Conservation (phyloP, 2,797 vertebrate genomes). For the Acrocephalus scirpaceus region DNA sequence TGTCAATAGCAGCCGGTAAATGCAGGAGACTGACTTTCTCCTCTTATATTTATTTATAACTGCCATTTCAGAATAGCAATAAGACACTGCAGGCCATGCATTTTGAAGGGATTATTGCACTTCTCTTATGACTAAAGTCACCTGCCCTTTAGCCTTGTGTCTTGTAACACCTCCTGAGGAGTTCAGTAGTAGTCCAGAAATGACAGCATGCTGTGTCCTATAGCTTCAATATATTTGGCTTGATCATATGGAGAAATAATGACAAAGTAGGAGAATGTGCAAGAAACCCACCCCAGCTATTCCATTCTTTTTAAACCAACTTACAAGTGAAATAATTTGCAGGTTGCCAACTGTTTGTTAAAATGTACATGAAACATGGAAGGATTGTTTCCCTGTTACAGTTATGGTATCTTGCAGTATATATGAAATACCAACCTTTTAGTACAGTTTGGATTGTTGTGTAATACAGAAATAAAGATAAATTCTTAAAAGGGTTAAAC, state of each 20-base stretch:
- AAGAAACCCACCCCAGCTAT: background rate
- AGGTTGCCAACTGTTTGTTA: background rate
- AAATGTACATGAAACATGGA: background rate
- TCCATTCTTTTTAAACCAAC: slow-evolving; percentile 20
- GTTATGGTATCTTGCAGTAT: background rate
- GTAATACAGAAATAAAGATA: slow-evolving; percentile 54
- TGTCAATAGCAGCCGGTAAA: slow-evolving; percentile 39
- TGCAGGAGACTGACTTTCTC: slow-evolving; percentile 12
- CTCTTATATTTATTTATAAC: slow-evolving; percentile 71
- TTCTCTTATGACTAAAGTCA: slow-evolving; percentile 55
- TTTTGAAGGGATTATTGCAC: slow-evolving; percentile 51
- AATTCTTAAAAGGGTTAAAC: slow-evolving; percentile 75
- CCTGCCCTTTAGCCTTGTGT: slow-evolving; percentile 49
- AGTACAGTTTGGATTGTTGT: slow-evolving; percentile 42
- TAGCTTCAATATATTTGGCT: slow-evolving; percentile 42
- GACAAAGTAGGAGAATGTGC: background rate
- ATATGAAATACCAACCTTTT: slow-evolving; percentile 8
- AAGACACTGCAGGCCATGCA: slow-evolving; percentile 42
- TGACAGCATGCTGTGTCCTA: background rate
- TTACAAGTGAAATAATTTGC: background rate
- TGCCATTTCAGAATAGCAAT: slow-evolving; percentile 65
- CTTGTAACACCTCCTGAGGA: slow-evolving; percentile 13
- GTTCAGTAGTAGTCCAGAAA: slow-evolving; percentile 46
- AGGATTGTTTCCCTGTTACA: background rate
- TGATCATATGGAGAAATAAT: slow-evolving; percentile 29